Evolutionary conservation across 2,797 vertebrate genomes (phyloP), one percentile per base, ranked within the genome.

Genomic region (Eospalax fontanierii): DNA sequence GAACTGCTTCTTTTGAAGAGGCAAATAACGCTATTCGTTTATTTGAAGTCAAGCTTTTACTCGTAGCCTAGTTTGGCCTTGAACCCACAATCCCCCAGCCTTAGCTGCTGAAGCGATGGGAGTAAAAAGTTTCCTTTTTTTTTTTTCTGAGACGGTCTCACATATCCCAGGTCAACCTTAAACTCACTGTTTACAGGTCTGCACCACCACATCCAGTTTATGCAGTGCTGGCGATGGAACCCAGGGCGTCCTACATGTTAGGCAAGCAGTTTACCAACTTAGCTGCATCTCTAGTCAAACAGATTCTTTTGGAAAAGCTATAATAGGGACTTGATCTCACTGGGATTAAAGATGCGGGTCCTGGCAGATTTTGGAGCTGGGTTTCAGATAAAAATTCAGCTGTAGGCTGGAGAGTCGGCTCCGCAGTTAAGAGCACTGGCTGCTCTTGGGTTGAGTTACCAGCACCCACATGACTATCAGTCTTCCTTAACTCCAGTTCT

Each of bases 1-100:
- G 75, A 89, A 54, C 63, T 65, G 43, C 73, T 84, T 35, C 81
- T 50, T 83, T 81, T 85, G 40, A 81, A 91, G 84, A 79, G n/a
- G 68, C 54, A 75, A 94, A 86, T 43, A 81, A 28, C 1, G 28
- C 35, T 38, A 28, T 54, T 78, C 22, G 19, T 40, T 40, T 74
- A 26, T 22, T 79, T 59, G 59, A 21, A 80, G 54, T 26, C 54
- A 59, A 19, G 35, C 4, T 83, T 83, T 63, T n/a, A 86, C 66
- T 71, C 28, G 33, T 28, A 26, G 30, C 22, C 22, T 14, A n/a
- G 81, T 50, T 70, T 86, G 50, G 26, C n/a, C 50, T 57, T 86
- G 66, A 71, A 71, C 83, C 50, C 46, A 86, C 2, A 0, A 57
- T 54, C 15, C 66, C 66, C 66, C 22, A 57, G n/a, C 18, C 50